phyloP scores from a whole-genome alignment of 2,888 invertebrate species.

The Neoaliturus tenellus region DNA sequence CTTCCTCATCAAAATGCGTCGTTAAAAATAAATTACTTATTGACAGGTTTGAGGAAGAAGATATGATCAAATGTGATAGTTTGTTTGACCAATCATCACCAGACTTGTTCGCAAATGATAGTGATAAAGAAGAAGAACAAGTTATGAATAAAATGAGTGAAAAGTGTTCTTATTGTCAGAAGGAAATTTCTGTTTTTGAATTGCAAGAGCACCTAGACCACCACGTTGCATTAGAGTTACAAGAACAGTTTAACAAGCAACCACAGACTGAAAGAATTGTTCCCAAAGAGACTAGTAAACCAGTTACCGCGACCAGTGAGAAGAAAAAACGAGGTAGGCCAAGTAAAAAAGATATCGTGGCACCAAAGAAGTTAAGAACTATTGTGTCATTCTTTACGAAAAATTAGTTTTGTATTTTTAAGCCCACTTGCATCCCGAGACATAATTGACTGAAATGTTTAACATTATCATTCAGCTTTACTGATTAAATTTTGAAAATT shows the following conservation, averaged over 20 bases:
- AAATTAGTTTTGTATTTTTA: too few species aligned
- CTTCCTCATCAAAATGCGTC: background rate
- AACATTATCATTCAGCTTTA: too few species aligned
- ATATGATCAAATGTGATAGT: slow-evolving; percentile 20
- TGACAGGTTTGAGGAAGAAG: background rate
- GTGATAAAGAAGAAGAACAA: background rate
- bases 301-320: slow-evolving; percentile 4
- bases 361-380: slow-evolving; percentile 50
- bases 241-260: slow-evolving; percentile 75
- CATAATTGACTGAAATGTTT: too few species aligned
- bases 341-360: slow-evolving; percentile 48
- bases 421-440: too few species aligned
- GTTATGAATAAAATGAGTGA: slow-evolving; percentile 69
- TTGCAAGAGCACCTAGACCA: slow-evolving; percentile 88
- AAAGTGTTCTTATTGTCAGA: slow-evolving; percentile 82
- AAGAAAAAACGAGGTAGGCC: slow-evolving; percentile 54
- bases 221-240: slow-evolving; percentile 89
- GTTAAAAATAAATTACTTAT: background rate
- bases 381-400: slow-evolving; percentile 55
- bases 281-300: slow-evolving; percentile 9
- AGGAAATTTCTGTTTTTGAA: slow-evolving; percentile 77
- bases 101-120: slow-evolving; percentile 28
- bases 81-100: slow-evolving; percentile 24
- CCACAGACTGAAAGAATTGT: background rate
- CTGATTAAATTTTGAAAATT: too few species aligned